Evolutionary conservation across 2,888 invertebrate genomes (phyloP), one percentile per base, ranked within the genome.

Genomic region (Drosophila pseudotakahashii): DNA sequence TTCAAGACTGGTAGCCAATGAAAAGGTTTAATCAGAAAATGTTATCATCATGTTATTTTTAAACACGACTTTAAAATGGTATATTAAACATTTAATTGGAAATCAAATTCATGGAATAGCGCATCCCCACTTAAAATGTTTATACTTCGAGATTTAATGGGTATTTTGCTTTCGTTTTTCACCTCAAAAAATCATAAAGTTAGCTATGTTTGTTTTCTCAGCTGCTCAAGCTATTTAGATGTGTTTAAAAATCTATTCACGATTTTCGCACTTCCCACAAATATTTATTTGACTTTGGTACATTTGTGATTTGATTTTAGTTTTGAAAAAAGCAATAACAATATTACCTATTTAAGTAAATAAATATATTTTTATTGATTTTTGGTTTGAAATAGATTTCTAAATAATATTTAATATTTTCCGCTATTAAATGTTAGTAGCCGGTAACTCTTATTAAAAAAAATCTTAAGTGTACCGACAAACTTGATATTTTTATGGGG

Each of bases 401-500:
- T 23, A 4, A 23, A 23, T 23, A 4, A 23, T 3, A 3, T 23
- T 19, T 19, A 19, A 19, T 19, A 19, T 19, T 19, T 19, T 19
- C 1, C 1, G 1, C 1, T 2, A 23, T 23, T 2, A 23, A 23
- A 23, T 23, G 3, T 19, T 19, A 19, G 19, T 19, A 19, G 19
- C 19, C 19, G 19, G 19, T 19, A 19, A 19, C 19, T 26, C 26
- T 26, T 6, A 45, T 39, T 10, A 37, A 39, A 36, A 39, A 36
- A 10, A 37, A 6, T 5, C 10, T 3, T 1, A 7, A 13, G 14
- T 32, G 14, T 42, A 13, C 36, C 23, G 34, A 7, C 11, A 14
- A 19, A 39, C 14, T 60, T 50, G 14, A 34, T 53, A 39, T 64
- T 23, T 64, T 64, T 66, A 44, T 66, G 32, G 37, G 13, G 10